A percentile compares a stretch with the other conserved stretches of the same genome.
These are phyloP conservation scores for Tympanuchus pallidicinctus DNA, from an alignment of 2,113 vertebrate genomes.

Conservation along the genomic window DNA sequence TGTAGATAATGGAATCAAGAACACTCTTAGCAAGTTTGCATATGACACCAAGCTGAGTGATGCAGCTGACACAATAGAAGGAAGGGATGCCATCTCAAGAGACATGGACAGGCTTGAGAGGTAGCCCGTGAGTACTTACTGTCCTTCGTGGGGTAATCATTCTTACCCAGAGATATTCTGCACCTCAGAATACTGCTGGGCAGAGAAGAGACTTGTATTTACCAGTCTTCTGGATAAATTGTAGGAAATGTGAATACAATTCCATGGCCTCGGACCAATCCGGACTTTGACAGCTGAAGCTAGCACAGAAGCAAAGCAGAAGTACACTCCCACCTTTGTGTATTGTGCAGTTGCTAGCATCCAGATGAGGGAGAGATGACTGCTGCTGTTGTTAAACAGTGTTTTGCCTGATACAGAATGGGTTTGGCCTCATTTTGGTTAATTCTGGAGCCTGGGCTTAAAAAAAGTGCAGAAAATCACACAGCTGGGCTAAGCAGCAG, in stretches of 20 bases:
- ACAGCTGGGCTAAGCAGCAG: neutral
- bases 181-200: neutral
- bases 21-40: no score
- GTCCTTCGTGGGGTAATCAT: neutral
- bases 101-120: no score
- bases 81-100: no score
- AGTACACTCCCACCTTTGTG: neutral
- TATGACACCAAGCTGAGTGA: no score
- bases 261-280: neutral
- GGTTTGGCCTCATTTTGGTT: neutral
- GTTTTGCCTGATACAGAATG: neutral
- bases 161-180: neutral
- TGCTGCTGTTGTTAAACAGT: neutral
- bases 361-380: neutral
- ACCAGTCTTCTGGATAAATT: neutral
- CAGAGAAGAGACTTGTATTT: neutral
- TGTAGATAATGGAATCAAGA: no score
- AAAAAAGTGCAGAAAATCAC: neutral
- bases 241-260: neutral
- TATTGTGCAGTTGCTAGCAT: neutral
- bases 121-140: neutral
- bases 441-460: neutral
- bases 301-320: neutral
- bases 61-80: no score
- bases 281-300: neutral